These are phyloP conservation scores for Leptocoma aspasia DNA, from an alignment of 2,113 vertebrate species.

Conservation along the genomic window DNA sequence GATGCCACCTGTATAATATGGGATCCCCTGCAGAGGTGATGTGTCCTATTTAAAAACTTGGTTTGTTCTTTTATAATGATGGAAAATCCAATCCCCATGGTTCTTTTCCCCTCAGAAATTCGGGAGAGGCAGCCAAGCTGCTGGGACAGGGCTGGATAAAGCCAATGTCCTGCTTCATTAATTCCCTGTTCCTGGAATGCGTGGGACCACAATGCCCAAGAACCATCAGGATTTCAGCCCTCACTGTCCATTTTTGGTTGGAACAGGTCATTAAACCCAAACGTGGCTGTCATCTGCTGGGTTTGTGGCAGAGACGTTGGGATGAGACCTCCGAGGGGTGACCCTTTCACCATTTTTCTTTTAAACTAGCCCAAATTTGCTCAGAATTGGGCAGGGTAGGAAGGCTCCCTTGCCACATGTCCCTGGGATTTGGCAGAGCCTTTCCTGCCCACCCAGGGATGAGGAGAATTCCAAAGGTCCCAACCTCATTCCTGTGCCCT, in stretches of 20 bases:
- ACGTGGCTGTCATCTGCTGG: fast-evolving
- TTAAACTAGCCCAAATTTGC: not conserved
- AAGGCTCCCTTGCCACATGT: fast-evolving
- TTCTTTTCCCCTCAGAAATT: not conserved
- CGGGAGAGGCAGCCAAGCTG: not conserved
- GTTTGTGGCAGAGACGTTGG: not conserved
- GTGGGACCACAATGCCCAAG: fast-evolving
- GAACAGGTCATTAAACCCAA: not conserved
- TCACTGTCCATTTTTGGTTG: not conserved
- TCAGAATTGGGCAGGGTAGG: not conserved
- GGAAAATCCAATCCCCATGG: not conserved
- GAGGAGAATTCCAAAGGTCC: not conserved
- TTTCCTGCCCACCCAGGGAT: not conserved
- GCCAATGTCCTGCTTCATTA: not conserved
- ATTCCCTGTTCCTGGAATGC: not conserved
- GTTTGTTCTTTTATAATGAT: not conserved
- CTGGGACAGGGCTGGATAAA: not conserved
- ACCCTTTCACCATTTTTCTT: too few relatives aligned
- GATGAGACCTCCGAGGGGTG: too few relatives aligned
- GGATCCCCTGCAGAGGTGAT: not conserved
- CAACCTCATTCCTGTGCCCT: too few relatives aligned
- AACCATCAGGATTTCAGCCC: not conserved
- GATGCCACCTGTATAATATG: fast-evolving
- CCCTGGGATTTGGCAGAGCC: not conserved
- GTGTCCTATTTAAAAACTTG: not conserved